A percentile compares a stretch with the other conserved stretches of the same genome.
These are phyloP conservation scores for Entomobrya proxima DNA, from an alignment of 2,888 invertebrate genomes.

Conservation along the genomic window DNA sequence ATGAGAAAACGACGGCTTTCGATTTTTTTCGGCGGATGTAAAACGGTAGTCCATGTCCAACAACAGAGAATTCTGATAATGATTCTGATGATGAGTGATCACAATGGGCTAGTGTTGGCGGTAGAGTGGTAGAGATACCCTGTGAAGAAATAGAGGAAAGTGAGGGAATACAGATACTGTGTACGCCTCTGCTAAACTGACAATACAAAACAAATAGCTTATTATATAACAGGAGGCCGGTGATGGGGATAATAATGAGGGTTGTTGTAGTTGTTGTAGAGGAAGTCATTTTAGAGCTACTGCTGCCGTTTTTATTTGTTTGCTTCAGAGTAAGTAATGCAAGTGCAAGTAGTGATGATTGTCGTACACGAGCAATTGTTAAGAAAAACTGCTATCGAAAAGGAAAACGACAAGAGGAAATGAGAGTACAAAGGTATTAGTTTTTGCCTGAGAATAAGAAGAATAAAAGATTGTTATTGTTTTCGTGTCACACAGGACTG, in stretches of 20 bases:
- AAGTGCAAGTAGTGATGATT: too few species aligned
- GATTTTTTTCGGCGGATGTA: conserved; percentile 16
- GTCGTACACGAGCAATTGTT: conserved; percentile 1
- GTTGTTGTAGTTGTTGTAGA: neutral
- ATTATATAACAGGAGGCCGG: neutral
- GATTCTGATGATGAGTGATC: neutral
- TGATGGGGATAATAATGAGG: neutral
- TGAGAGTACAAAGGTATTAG: conserved; percentile 28
- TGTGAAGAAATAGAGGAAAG: neutral
- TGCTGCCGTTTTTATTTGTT: neutral
- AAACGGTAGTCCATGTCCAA: too few species aligned
- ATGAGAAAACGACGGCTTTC: neutral
- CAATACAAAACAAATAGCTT: neutral
- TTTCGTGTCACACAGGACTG: neutral
- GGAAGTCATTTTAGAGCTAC: conserved; percentile 28
- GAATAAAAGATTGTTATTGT: neutral
- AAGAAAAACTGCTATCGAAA: conserved; percentile 19
- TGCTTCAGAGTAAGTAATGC: neutral
- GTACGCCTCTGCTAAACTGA: neutral
- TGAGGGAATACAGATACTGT: neutral
- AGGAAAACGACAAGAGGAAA: conserved; percentile 47
- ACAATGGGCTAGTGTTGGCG: neutral
- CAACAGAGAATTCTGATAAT: too few species aligned
- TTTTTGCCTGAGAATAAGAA: neutral
- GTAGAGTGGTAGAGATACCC: neutral